Evolutionary conservation across 2,797 vertebrate genomes (phyloP).

Genomic region (Crax fasciolata): DNA sequence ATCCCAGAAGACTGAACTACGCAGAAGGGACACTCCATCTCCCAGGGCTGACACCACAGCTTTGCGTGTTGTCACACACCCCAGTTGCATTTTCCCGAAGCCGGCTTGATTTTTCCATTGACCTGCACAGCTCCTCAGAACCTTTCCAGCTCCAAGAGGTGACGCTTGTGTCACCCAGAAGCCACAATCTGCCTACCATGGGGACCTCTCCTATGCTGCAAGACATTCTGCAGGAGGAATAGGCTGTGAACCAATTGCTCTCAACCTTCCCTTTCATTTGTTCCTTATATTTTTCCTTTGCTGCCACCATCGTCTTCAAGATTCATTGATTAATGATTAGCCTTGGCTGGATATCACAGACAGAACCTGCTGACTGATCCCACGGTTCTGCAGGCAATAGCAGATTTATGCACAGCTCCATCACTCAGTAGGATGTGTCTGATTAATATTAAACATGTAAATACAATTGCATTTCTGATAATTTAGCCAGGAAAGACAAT

Average conservation of each 20-base stretch:
- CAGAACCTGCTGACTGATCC: not conserved
- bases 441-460: slow-evolving; percentile 16
- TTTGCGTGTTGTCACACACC: not conserved
- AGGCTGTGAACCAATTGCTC: not conserved
- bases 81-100: not conserved
- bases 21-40: not conserved
- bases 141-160: not conserved
- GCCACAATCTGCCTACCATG: not conserved
- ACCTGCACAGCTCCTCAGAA: not conserved
- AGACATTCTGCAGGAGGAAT: not conserved
- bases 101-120: not conserved
- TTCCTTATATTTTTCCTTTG: not conserved
- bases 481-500: not conserved
- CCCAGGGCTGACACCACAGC: not conserved
- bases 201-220: not conserved
- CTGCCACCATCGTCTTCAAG: not conserved
- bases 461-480: not conserved
- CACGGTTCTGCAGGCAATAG: not conserved
- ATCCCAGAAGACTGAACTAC: not conserved
- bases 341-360: not conserved
- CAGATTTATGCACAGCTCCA: not conserved
- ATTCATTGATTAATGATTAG: slow-evolving; percentile 29
- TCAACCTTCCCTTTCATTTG: not conserved
- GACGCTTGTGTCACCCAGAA: not conserved
- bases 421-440: not conserved